These are phyloP conservation scores for Seriola dumerili DNA, from an alignment of 2,113 vertebrate genomes.

Conservation along the genomic window DNA sequence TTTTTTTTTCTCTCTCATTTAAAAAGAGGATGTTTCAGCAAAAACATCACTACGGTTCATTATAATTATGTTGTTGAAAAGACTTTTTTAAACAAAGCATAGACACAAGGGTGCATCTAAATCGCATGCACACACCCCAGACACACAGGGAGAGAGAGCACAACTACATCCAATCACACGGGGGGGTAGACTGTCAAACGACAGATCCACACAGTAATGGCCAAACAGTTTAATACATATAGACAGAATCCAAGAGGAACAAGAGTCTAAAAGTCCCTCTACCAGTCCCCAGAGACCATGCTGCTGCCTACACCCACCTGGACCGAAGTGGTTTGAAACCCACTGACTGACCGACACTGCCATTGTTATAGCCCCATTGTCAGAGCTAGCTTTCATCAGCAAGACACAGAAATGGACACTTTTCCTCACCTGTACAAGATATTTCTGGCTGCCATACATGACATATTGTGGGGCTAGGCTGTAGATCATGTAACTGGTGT, in stretches of 20 bases:
- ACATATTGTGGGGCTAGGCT: conserved; percentile 98
- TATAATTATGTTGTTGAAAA: conserved; percentile 51
- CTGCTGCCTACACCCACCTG: conserved; percentile 44
- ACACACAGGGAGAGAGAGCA: conserved; percentile 4
- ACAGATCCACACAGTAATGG: conserved; percentile 47
- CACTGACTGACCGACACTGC: conserved; percentile 22
- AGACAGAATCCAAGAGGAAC: conserved; percentile 55
- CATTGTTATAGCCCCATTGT: conserved; percentile 20
- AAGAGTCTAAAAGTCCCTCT: conserved; percentile 51
- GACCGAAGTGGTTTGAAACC: conserved; percentile 44
- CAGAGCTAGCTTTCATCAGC: neutral
- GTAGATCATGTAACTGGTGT: conserved; percentile 98
- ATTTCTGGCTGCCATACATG: conserved; percentile 99
- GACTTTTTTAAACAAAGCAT: conserved; percentile 10
- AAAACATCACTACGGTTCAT: conserved; percentile 35
- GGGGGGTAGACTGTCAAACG: conserved; percentile 50
- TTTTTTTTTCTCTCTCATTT: conserved; percentile 30
- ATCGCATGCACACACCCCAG: conserved; percentile 28
- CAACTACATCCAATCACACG: conserved; percentile 46
- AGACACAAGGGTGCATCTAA: conserved; percentile 47
- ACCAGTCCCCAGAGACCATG: conserved; percentile 40
- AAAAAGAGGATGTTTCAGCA: conserved; percentile 37
- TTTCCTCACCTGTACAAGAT: conserved; percentile 89
- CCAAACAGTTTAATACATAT: conserved; percentile 46
- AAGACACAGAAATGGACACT: neutral